Evolutionary conservation across 2,113 vertebrate genomes (phyloP).

Genomic region (Delphinapterus leucas): DNA sequence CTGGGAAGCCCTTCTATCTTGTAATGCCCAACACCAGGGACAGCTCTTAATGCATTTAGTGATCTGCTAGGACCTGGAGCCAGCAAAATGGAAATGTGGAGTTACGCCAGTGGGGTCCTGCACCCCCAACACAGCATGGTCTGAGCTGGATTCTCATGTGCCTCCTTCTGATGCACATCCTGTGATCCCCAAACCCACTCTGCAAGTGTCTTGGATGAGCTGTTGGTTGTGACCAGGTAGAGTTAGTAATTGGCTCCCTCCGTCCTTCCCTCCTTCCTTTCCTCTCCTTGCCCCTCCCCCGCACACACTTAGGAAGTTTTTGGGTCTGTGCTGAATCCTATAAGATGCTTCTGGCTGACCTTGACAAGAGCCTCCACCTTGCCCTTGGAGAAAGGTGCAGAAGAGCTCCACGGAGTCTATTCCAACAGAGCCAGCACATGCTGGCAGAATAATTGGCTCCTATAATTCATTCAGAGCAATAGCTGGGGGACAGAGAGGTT

Average conservation of each 20-base stretch:
- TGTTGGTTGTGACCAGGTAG: background rate
- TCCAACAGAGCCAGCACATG: background rate
- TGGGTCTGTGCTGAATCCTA: background rate
- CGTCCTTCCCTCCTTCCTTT: background rate
- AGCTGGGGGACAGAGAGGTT: background rate
- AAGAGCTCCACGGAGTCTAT: background rate
- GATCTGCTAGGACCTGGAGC: background rate
- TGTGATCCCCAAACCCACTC: background rate
- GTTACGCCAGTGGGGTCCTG: background rate
- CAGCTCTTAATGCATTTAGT: constrained; percentile 23
- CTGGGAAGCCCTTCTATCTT: constrained; percentile 5
- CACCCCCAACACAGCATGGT: fast-evolving
- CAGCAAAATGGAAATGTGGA: constrained; percentile 21
- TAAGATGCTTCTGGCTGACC: background rate
- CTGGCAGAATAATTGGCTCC: background rate
- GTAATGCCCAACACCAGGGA: constrained; percentile 12
- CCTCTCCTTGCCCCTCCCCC: background rate
- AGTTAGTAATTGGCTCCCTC: background rate
- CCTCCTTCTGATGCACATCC: background rate
- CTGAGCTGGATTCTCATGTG: background rate
- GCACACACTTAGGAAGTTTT: background rate
- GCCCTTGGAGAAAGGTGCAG: background rate
- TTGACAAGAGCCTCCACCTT: background rate
- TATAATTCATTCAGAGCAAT: constrained; percentile 5
- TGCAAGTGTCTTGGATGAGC: background rate